Conservation (phyloP, 2,888 invertebrate species). For the Cyrtodaria siliqua region DNA sequence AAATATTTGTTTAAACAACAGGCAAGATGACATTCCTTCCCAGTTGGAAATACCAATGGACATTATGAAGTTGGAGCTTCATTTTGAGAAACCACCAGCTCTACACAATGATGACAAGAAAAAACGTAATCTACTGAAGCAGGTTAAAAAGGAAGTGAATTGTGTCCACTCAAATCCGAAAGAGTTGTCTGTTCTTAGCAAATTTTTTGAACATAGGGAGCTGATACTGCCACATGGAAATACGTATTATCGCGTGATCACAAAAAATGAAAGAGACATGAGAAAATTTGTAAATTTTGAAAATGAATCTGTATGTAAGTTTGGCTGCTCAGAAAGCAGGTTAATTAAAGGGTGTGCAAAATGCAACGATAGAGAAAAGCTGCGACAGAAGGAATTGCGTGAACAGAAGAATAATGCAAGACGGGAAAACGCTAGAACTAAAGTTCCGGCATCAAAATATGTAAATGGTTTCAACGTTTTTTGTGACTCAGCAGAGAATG, state of each 20-base stretch:
- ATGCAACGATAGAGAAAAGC: constrained; percentile 58
- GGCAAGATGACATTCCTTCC: too few species aligned
- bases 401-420: constrained; percentile 40
- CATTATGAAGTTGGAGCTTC: constrained; percentile 93
- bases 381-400: constrained; percentile 42
- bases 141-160: constrained; percentile 56
- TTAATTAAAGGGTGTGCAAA: constrained; percentile 60
- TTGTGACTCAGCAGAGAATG: too few species aligned
- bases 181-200: constrained; percentile 6
- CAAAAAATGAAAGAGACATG: constrained; percentile 39
- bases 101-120: constrained; percentile 92
- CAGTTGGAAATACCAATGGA: constrained; percentile 88
- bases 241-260: constrained; percentile 40
- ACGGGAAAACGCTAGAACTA: not conserved
- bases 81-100: constrained; percentile 93
- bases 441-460: not conserved
- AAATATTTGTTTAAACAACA: too few species aligned
- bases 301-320: constrained; percentile 42
- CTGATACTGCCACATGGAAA: constrained; percentile 45
- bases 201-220: constrained; percentile 45
- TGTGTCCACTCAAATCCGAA: not conserved
- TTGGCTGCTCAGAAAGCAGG: constrained; percentile 53
- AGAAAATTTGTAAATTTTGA: constrained; percentile 44
- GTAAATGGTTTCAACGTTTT: not conserved
- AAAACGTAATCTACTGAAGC: constrained; percentile 86